Evolutionary conservation across 2,113 vertebrate genomes (phyloP).

Genomic region (Paedocypris sp.): DNA sequence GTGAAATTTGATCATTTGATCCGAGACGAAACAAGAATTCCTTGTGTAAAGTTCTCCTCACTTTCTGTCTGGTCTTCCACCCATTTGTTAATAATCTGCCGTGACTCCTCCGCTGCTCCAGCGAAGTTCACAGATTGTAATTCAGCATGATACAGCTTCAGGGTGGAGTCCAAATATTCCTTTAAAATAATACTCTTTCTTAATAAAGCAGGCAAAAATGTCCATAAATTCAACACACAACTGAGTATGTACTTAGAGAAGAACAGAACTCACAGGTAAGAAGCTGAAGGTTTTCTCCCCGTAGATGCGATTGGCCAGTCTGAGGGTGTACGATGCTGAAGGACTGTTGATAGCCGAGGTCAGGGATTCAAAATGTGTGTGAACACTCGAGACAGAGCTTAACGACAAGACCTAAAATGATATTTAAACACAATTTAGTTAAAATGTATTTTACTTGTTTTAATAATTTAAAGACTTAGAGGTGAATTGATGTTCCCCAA

Average conservation of each 20-base stretch:
- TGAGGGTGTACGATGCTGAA: constrained; percentile 63
- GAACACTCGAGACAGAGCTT: constrained; percentile 51
- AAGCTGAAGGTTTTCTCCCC: constrained; percentile 74
- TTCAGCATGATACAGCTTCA: constrained; percentile 72
- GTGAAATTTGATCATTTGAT: too few relatives aligned
- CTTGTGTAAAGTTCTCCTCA: too few relatives aligned
- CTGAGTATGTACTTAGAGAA: too few relatives aligned
- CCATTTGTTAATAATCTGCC: constrained; percentile 78
- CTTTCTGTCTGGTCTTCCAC: constrained; percentile 80
- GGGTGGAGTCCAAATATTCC: constrained; percentile 71
- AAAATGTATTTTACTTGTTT: too few relatives aligned
- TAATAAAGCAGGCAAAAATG: too few relatives aligned
- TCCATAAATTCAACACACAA: too few relatives aligned
- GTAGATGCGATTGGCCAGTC: constrained; percentile 75
- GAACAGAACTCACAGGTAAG: constrained; percentile 67
- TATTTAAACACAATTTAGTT: too few relatives aligned
- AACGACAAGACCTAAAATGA: constrained; percentile 76
- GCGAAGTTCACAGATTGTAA: constrained; percentile 74
- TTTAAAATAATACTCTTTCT: too few relatives aligned
- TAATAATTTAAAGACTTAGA: too few relatives aligned
- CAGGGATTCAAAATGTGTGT: constrained; percentile 67
- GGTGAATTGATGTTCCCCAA: too few relatives aligned
- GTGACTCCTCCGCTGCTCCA: constrained; percentile 55
- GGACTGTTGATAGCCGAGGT: constrained; percentile 65
- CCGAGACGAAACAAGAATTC: too few relatives aligned